Percentiles rank a stretch among this genome's conserved stretches.
Conservation (phyloP, 2,113 vertebrate genomes). For the Peromyscus maniculatus region DNA sequence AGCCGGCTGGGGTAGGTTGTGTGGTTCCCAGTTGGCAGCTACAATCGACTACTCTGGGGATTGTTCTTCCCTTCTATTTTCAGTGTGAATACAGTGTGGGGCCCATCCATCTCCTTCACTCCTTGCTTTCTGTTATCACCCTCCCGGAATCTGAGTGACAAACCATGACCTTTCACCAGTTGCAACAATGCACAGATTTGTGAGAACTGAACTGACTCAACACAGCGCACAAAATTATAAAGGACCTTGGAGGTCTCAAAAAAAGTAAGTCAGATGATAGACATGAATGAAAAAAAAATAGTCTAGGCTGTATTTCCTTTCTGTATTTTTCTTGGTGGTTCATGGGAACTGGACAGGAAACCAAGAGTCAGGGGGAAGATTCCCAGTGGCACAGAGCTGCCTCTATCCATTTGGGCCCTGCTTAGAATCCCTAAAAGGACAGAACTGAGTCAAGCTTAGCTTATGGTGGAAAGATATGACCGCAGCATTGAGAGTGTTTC, state of each 20-base stretch:
- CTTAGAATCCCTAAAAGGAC: neutral
- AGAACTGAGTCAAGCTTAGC: conserved; percentile 32
- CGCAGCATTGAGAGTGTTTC: conserved; percentile 20
- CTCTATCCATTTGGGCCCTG: neutral
- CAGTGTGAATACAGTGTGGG: neutral
- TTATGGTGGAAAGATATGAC: conserved; percentile 19
- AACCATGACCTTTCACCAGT: neutral
- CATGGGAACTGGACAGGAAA: neutral
- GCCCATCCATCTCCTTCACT: conserved; percentile 43
- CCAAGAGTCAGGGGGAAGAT: no score
- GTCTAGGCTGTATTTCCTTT: neutral
- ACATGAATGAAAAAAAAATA: neutral
- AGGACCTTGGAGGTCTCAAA: neutral
- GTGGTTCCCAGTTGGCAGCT: neutral
- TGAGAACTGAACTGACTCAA: conserved; percentile 1
- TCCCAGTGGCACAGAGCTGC: neutral
- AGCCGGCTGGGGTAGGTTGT: neutral
- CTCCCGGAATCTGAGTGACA: neutral
- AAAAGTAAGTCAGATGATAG: neutral
- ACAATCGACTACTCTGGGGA: no score
- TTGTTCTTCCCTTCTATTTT: neutral
- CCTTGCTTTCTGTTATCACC: neutral
- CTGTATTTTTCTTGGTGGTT: neutral
- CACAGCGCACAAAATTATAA: neutral
- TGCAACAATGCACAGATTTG: conserved; percentile 15